Percentiles rank a stretch among this genome's conserved stretches.
Conservation (phyloP, 1,140 invertebrate genomes). For the Dendroctonus ponderosae region DNA sequence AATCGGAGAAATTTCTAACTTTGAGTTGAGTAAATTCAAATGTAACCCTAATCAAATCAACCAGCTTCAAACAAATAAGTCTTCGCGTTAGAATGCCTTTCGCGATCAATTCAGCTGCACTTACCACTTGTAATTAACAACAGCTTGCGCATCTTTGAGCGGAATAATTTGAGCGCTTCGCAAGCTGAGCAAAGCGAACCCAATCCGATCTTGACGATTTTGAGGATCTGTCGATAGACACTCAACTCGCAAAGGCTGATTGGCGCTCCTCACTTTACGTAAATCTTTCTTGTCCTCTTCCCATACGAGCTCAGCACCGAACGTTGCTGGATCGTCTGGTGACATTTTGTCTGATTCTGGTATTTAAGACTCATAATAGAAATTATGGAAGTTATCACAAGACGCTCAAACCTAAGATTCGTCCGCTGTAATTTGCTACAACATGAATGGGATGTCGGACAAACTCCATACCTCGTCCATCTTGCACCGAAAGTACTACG, state of each 20-base stretch:
- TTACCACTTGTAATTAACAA: slow-evolving; percentile 50
- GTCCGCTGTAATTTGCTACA: slow-evolving; percentile 54
- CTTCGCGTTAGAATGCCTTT: not conserved
- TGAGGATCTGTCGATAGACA: slow-evolving; percentile 52
- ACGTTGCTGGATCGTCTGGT: slow-evolving; percentile 49
- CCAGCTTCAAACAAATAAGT: too few relatives aligned
- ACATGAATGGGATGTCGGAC: slow-evolving; percentile 52
- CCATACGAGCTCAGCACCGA: slow-evolving; percentile 55
- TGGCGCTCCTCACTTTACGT: slow-evolving; percentile 54
- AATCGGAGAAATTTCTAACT: too few relatives aligned
- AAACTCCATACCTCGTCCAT: slow-evolving; percentile 56
- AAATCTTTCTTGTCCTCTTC: slow-evolving; percentile 53
- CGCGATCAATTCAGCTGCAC: not conserved
- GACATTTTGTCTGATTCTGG: slow-evolving; percentile 52
- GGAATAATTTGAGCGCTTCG: slow-evolving; percentile 53
- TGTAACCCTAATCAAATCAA: too few relatives aligned
- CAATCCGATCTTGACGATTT: slow-evolving; percentile 52
- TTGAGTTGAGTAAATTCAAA: too few relatives aligned
- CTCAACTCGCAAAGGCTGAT: slow-evolving; percentile 55
- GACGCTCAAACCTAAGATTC: slow-evolving; percentile 43
- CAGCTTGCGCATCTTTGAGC: slow-evolving; percentile 20
- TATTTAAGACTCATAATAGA: not conserved
- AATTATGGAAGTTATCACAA: slow-evolving; percentile 12
- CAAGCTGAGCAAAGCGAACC: slow-evolving; percentile 54
- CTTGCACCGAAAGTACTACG: slow-evolving; percentile 55